Percentiles rank a stretch among this genome's conserved stretches.
Conservation (phyloP, 2,113 vertebrate species). For the Chlamydotis undulata region DNA sequence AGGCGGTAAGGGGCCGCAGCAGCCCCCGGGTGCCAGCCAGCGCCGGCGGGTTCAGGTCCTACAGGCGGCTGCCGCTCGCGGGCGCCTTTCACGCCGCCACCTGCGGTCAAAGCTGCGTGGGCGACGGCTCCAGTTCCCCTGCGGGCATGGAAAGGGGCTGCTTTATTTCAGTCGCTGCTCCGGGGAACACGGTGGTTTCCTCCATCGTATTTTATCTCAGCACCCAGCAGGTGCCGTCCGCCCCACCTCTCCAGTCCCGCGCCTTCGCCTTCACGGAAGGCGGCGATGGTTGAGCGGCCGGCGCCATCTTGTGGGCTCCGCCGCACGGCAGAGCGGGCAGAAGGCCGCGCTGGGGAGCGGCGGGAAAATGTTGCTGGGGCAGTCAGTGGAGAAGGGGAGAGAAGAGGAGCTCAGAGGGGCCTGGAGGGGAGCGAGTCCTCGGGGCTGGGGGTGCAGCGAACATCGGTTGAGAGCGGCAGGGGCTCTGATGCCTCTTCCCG, state of each 20-base stretch:
- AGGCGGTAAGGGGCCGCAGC: no score
- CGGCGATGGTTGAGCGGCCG: background rate
- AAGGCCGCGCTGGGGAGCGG: background rate
- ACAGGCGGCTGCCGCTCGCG: background rate
- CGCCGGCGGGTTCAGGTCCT: background rate
- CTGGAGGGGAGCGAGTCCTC: background rate
- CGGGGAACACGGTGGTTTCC: background rate
- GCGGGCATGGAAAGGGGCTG: background rate
- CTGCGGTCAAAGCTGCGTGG: background rate
- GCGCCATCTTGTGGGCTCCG: conserved; percentile 51
- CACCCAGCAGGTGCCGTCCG: background rate
- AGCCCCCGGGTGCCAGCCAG: background rate
- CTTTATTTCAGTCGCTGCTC: background rate
- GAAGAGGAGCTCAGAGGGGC: no score
- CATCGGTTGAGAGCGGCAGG: background rate
- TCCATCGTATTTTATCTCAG: accelerated
- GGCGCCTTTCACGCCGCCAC: background rate
- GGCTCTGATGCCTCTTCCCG: background rate
- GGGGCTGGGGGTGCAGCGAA: background rate
- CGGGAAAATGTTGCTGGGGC: background rate
- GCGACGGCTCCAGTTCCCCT: background rate
- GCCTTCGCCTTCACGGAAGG: accelerated
- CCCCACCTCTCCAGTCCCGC: background rate
- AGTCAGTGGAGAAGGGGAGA: background rate
- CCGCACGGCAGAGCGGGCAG: background rate